phyloP scores from a whole-genome alignment of 1,140 invertebrate genomes.

The Sycophaga agraensis region DNA sequence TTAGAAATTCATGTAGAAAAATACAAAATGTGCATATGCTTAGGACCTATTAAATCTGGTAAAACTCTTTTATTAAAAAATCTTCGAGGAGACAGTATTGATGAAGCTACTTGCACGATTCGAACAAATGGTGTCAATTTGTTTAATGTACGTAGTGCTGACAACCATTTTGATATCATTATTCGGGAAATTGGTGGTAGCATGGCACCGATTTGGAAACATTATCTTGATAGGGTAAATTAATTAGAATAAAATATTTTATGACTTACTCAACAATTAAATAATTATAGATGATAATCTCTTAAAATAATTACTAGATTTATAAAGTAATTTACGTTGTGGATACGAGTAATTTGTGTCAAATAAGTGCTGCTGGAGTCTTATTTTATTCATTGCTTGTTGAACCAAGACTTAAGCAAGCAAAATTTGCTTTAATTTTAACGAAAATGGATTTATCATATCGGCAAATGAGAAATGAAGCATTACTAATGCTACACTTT shows the following conservation, averaged over 20 bases:
- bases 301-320: too few relatives aligned
- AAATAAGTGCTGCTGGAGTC: constrained; percentile 78
- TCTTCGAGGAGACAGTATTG: constrained; percentile 68
- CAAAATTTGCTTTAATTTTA: constrained; percentile 72
- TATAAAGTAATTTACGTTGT: constrained; percentile 74
- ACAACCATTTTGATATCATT: constrained; percentile 48
- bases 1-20: background rate
- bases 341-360: constrained; percentile 77
- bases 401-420: constrained; percentile 65
- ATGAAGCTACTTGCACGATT: constrained; percentile 72
- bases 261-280: background rate
- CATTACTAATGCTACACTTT: constrained; percentile 75
- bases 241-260: too few relatives aligned
- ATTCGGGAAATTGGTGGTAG: constrained; percentile 74
- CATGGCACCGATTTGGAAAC: constrained; percentile 77
- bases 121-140: constrained; percentile 78
- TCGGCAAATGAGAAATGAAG: constrained; percentile 79
- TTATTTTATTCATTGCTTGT: constrained; percentile 73
- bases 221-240: constrained; percentile 66
- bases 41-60: constrained; percentile 75
- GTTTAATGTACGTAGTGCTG: constrained; percentile 62
- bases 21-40: constrained; percentile 63
- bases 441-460: constrained; percentile 82
- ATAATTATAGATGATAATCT: background rate
- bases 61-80: constrained; percentile 79